These are phyloP conservation scores for Chiridota heheva DNA, from an alignment of 35 echinoderm and acorn worm species.

Conservation along the genomic window DNA sequence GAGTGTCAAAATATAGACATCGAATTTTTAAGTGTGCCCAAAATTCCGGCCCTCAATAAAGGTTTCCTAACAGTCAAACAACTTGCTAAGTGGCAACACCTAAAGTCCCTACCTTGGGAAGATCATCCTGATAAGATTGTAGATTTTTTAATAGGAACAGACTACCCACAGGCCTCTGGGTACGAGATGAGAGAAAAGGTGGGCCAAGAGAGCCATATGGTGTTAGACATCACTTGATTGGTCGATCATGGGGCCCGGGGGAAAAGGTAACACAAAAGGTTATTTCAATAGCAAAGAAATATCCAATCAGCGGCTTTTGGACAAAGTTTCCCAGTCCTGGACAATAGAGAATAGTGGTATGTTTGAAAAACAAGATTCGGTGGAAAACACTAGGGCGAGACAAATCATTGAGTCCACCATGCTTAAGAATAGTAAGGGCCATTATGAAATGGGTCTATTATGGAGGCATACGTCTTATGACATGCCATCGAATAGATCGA, in stretches of 20 bases:
- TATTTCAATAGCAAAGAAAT: neutral
- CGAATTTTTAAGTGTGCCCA: too few species aligned
- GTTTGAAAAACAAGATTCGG: neutral
- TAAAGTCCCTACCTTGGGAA: neutral
- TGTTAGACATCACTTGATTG: neutral
- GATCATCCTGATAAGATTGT: neutral
- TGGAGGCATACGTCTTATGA: too few species aligned
- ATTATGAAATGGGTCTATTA: too few species aligned
- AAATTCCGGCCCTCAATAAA: neutral
- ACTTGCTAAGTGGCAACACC: neutral
- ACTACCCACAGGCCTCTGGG: constrained; percentile 6
- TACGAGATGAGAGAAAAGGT: constrained; percentile 1
- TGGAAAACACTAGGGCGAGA: too few species aligned
- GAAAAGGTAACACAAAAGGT: too few species aligned
- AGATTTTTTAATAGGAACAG: neutral
- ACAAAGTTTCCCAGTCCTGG: neutral
- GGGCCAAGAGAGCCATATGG: neutral
- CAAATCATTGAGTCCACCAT: too few species aligned
- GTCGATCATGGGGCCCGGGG: too few species aligned
- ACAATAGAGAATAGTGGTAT: neutral
- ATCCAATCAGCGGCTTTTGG: neutral
- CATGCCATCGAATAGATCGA: constrained; percentile 35
- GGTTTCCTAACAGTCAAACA: neutral
- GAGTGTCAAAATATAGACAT: too few species aligned
- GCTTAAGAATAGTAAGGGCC: too few species aligned